Evolutionary conservation across 2,113 vertebrate species (phyloP).

Genomic region (Trichomycterus rosablanca): DNA sequence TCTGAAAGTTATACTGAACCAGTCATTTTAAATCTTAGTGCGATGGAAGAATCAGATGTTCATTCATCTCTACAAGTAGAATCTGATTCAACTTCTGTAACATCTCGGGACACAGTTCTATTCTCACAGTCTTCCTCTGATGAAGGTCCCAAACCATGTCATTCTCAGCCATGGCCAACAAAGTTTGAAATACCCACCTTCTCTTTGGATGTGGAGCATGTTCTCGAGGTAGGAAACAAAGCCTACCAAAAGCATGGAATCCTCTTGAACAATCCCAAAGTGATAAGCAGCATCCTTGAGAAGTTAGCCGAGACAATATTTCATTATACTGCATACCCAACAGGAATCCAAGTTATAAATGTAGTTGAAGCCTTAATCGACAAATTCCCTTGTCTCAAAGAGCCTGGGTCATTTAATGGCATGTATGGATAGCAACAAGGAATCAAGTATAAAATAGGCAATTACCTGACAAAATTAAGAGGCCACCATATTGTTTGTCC

Average conservation of each 20-base stretch:
- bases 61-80: background rate
- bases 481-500: slow-evolving; percentile 16
- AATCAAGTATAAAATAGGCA: slow-evolving; percentile 32
- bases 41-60: slow-evolving; percentile 1
- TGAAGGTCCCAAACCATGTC: slow-evolving; percentile 24
- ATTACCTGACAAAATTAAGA: slow-evolving; percentile 34
- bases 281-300: slow-evolving; percentile 24
- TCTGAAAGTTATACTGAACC: slow-evolving; percentile 8
- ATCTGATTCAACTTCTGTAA: background rate
- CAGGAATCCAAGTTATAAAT: slow-evolving; percentile 23
- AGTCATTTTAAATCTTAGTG: background rate
- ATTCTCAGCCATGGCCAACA: background rate
- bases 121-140: slow-evolving; percentile 34
- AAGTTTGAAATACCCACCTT: background rate
- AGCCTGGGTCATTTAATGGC: slow-evolving; percentile 32
- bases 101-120: slow-evolving; percentile 25
- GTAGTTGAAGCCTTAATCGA: slow-evolving; percentile 26
- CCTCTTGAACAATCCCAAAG: slow-evolving; percentile 23
- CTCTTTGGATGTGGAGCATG: slow-evolving; percentile 5
- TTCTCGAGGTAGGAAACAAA: slow-evolving; percentile 17
- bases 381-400: slow-evolving; percentile 35
- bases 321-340: slow-evolving; percentile 32
- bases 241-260: slow-evolving; percentile 17
- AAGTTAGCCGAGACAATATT: slow-evolving; percentile 35
- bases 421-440: slow-evolving; percentile 27